These are phyloP conservation scores for Leucopsar rothschildi DNA, from an alignment of 2,113 vertebrate species.

Conservation along the genomic window DNA sequence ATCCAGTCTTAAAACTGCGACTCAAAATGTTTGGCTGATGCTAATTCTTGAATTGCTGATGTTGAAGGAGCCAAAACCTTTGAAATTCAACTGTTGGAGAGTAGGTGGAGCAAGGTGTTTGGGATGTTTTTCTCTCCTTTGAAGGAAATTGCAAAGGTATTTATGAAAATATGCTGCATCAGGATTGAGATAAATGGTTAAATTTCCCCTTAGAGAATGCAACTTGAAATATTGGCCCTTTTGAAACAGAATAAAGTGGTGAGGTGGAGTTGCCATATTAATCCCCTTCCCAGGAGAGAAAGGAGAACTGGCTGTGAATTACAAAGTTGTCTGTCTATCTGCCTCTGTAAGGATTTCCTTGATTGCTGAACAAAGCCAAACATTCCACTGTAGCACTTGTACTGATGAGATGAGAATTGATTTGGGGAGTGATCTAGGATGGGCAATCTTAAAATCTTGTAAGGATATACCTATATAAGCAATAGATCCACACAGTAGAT, in stretches of 20 bases:
- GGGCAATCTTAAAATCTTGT: not conserved
- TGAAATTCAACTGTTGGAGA: not conserved
- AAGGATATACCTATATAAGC: not conserved
- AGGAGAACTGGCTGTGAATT: not conserved
- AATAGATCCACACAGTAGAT: not conserved
- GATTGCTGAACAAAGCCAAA: not conserved
- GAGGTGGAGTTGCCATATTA: not conserved
- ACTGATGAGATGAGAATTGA: not conserved
- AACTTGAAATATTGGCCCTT: not conserved
- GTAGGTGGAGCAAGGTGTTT: not conserved
- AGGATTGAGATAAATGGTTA: not conserved
- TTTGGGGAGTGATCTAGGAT: not conserved
- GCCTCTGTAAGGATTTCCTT: not conserved
- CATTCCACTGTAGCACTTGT: fast-evolving
- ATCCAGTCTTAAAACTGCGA: not conserved
- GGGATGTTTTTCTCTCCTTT: not conserved
- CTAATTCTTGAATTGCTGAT: not conserved
- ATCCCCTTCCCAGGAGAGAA: not conserved
- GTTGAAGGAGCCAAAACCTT: not conserved
- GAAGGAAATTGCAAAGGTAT: not conserved
- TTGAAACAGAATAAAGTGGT: not conserved
- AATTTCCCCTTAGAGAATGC: not conserved
- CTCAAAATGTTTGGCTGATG: not conserved
- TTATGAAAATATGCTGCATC: not conserved
- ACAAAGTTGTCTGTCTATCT: not conserved